Base-by-base conservation (phyloP, 2,113 vertebrate species). In the Rhagologus leucostigma region DNA sequence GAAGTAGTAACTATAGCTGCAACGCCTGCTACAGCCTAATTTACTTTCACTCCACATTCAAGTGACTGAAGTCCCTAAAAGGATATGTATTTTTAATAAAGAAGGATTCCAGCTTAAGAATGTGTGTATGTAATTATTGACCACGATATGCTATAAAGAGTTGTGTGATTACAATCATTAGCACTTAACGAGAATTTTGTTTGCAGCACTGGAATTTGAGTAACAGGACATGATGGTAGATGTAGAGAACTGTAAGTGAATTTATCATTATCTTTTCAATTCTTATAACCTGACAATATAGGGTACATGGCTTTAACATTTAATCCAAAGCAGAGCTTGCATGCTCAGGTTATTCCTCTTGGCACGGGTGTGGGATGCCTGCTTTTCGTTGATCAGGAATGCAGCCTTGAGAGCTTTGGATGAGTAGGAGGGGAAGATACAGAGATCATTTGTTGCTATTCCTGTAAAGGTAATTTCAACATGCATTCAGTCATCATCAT, bases 1-100 rank as follows among this genome's bases (percentile, higher is more conserved):
- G 95, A 84, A 98, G 91, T 96, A 97, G 93, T 94, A 96, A 97
- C 95, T 96, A 95, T 97, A 94, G 93, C 87, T 97, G 81, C 90
- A 96, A 93, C 1, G 80, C 71, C 95, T 85, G 90, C 92, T 65
- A 86, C 84, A 94, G 94, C 56, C 78, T 30, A 73, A 96, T 94
- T 88, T 86, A 79, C 77, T 95, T 74, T 92, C 96, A 67, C 67
- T 83, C 82, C 78, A 87, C 85, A 96, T 96, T 96, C 95, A 92
- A 93, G 95, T 69, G 93, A 96, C 87, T 86, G 83, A 84, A 90
- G 89, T 57, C 77, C 94, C 92, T 84, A 95, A 97, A 97, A 96
- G 69, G 79, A 94, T 97, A 97, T 78, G 90, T 79, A 47, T 88
- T 92, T 95, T 95, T 96, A 94, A 95, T 91, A 84, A 80, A 83